Base-by-base conservation (phyloP, 2,888 invertebrate genomes). In the Oscheius sp. region DNA sequence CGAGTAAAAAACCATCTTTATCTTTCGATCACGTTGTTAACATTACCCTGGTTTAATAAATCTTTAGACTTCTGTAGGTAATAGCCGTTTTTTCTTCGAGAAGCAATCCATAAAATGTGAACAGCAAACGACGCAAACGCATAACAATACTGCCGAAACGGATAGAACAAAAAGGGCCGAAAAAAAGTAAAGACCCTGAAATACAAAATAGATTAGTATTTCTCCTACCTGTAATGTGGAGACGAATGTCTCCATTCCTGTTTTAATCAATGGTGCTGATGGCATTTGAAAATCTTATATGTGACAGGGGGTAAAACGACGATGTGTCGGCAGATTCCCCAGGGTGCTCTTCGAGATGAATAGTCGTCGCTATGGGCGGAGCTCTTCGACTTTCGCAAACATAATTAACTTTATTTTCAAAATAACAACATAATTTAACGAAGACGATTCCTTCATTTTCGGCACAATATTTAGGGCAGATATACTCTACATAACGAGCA, bases 361-460 rank as follows among this genome's bases (percentile, higher is more conserved):
- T 47, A 24, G 47, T 47, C 47, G 47, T 47, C 47, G 47, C 47
- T 20, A 24, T 3, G 41, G 12, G 41, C 20, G 41, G 41, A 41
- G 8, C 36, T 36, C 36, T 14, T 14, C 8, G 8, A 20, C 5
- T 20, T 20, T 14, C 20, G 41, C 20, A 41, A 41, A 41, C 41
- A 41, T 41, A 41, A 41, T 17, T 41, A 41, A 6, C 14, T 41
- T 41, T 41, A 41, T 41, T 41, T 12, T 41, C 41, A 44, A n/a
- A 30, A 30, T 41, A 68, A 24, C 75, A 36, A 36, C 66, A 71
- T 54, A 73, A 73, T 45, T 75, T 72, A 44, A 73, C 75, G 63
- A 73, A 75, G 67, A 75, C 73, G 14, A 75, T 63, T 41, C 75
- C 75, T 9, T 73, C 75, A 41, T 75, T 73, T n/a, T 71, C 68